A percentile compares a stretch with the other conserved stretches of the same genome.
phyloP scores from a whole-genome alignment of 2,113 vertebrate genomes.

The Globicephala melas region DNA sequence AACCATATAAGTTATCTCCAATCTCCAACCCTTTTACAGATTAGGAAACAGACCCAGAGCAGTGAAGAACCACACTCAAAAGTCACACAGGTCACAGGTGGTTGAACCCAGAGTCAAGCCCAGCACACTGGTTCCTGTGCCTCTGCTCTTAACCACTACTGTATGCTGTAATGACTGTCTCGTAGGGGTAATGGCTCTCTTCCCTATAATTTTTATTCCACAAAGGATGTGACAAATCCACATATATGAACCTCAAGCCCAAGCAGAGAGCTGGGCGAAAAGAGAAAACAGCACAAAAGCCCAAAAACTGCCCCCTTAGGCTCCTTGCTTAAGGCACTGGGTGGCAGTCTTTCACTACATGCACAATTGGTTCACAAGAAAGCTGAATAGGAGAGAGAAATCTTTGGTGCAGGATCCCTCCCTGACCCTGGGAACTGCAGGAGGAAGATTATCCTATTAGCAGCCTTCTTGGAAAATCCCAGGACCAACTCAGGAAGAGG shows the following conservation, averaged over 20 bases:
- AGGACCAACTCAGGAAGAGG: neutral
- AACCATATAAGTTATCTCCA: neutral
- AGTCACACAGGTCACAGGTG: neutral
- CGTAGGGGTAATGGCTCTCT: neutral
- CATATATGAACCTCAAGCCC: neutral
- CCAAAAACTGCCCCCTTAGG: neutral
- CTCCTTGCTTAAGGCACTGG: neutral
- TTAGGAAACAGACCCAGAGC: neutral
- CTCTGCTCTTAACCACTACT: neutral
- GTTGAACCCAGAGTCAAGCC: neutral
- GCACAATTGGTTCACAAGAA: neutral
- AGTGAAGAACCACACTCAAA: neutral
- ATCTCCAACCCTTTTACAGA: neutral
- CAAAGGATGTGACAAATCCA: neutral
- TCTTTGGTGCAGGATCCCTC: neutral
- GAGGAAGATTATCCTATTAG: neutral
- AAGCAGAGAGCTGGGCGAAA: neutral
- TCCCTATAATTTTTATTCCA: neutral
- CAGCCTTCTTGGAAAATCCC: neutral
- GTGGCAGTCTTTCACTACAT: neutral
- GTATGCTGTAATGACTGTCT: neutral
- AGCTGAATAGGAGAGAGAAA: neutral
- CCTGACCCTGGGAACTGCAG: neutral
- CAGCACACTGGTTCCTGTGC: accelerated
- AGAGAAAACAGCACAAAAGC: neutral